A percentile compares a stretch with the other conserved stretches of the same genome.
phyloP scores from a whole-genome alignment of 1,140 invertebrate genomes.

The Penaeus indicus region DNA sequence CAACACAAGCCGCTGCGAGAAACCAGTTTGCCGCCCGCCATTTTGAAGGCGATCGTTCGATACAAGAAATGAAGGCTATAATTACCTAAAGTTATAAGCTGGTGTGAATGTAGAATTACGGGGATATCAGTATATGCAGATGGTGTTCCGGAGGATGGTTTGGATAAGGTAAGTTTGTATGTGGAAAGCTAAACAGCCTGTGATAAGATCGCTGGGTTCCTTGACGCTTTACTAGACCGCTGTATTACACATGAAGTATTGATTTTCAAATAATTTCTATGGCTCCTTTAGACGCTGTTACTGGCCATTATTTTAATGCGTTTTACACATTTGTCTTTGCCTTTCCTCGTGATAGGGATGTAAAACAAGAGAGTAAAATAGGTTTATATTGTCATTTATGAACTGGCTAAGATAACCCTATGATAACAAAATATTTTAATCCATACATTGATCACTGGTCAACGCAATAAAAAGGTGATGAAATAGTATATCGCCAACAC shows the following conservation, averaged over 20 bases:
- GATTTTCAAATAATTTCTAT: too few species aligned
- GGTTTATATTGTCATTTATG: too few species aligned
- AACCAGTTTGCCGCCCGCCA: slow-evolving; percentile 62
- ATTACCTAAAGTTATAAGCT: slow-evolving; percentile 45
- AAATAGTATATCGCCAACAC: slow-evolving; percentile 25
- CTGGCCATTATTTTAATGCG: too few species aligned
- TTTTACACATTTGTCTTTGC: too few species aligned
- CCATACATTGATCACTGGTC: slow-evolving; percentile 39
- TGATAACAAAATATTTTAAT: slow-evolving; percentile 41
- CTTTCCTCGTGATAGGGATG: too few species aligned
- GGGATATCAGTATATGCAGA: slow-evolving; percentile 32
- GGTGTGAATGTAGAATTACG: slow-evolving; percentile 38
- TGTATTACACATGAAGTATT: too few species aligned
- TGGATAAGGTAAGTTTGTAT: slow-evolving; percentile 39
- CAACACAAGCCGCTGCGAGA: slow-evolving; percentile 47
- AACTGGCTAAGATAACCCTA: background rate
- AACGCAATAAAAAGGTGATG: slow-evolving; percentile 35
- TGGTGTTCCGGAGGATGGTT: slow-evolving; percentile 24
- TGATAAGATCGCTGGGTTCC: too few species aligned
- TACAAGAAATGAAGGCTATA: slow-evolving; percentile 53
- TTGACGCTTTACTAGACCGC: too few species aligned
- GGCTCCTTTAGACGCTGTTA: too few species aligned
- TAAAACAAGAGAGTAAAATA: too few species aligned
- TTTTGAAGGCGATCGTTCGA: slow-evolving; percentile 58
- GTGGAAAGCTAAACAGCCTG: too few species aligned